Conservation (phyloP, 23 tunicate genomes). For the Halocynthia aurantium region DNA sequence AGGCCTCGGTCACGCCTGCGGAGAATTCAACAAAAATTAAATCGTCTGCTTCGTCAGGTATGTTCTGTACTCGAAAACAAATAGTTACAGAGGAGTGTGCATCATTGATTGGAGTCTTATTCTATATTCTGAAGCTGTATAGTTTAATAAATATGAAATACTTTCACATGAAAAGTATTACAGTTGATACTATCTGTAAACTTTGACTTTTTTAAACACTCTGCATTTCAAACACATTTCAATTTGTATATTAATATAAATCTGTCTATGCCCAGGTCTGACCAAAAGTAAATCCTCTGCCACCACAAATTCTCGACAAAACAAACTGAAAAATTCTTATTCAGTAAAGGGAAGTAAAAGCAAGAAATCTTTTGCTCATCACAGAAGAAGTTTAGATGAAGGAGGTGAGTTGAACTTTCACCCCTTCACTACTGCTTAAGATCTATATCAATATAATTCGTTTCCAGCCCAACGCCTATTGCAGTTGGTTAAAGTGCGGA, state of each 20-base stretch:
- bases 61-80: background rate
- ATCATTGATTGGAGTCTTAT: too few species aligned
- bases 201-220: too few species aligned
- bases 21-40: background rate
- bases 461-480: background rate
- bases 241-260: too few species aligned
- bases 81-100: too few species aligned
- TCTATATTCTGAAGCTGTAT: too few species aligned
- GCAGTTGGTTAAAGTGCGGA: background rate
- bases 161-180: too few species aligned
- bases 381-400: slow-evolving; percentile 22
- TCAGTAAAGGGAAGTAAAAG: slow-evolving; percentile 12
- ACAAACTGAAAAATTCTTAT: slow-evolving; percentile 7
- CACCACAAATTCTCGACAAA: background rate
- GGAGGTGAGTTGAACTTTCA: slow-evolving; percentile 4
- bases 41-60: background rate
- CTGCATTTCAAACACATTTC: too few species aligned
- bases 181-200: too few species aligned
- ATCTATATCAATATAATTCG: background rate
- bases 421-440: too few species aligned
- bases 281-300: too few species aligned
- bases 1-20: background rate
- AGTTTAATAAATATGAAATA: too few species aligned
- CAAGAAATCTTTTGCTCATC: slow-evolving; percentile 17
- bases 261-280: too few species aligned